phyloP scores from a whole-genome alignment of 1,140 invertebrate species.

The Drosophila orosa region DNA sequence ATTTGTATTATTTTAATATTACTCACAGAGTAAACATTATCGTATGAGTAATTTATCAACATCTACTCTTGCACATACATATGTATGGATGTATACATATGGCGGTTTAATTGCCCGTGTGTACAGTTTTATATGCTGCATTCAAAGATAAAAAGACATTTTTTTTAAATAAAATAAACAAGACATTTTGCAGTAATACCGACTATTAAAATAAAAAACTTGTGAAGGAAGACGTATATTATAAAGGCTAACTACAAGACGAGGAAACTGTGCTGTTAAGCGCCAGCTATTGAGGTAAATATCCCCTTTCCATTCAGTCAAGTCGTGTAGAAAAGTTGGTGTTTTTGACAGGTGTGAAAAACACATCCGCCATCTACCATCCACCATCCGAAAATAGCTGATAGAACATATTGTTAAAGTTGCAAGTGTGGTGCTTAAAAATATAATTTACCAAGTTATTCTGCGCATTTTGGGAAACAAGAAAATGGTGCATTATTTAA shows the following conservation, averaged over 20 bases:
- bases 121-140: neutral
- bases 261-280: constrained; percentile 1
- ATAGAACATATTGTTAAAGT: too few species aligned
- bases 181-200: neutral
- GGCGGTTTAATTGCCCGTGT: neutral
- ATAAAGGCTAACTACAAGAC: neutral
- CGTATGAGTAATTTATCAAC: constrained; percentile 28
- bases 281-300: neutral
- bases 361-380: neutral
- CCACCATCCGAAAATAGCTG: neutral
- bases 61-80: constrained; percentile 11
- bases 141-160: neutral
- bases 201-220: constrained; percentile 1
- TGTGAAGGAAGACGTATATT: neutral
- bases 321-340: neutral
- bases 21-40: constrained; percentile 41
- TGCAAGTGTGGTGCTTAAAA: too few species aligned
- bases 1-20: constrained; percentile 24
- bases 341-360: neutral
- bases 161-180: neutral
- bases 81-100: neutral
- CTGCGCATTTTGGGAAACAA: too few species aligned
- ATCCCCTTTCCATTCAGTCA: neutral
- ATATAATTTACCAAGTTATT: too few species aligned
- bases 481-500: too few species aligned